A percentile compares a stretch with the other conserved stretches of the same genome.
These are phyloP conservation scores for Mesocentrotus franciscanus DNA, from an alignment of 53 echinoderm and acorn worm species.

Conservation along the genomic window DNA sequence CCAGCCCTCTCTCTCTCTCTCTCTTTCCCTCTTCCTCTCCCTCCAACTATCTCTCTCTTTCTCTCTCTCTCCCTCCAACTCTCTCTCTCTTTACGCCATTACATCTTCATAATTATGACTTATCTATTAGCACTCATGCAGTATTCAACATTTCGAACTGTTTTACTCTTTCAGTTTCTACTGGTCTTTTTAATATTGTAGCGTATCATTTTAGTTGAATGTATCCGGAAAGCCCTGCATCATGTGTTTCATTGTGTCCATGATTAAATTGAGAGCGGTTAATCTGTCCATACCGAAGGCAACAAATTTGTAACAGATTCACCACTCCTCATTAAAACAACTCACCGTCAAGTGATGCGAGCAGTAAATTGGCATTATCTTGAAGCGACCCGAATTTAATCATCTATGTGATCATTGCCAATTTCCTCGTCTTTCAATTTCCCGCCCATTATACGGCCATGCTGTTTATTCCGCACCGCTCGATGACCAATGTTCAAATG, in stretches of 20 bases:
- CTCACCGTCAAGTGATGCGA: constrained; percentile 32
- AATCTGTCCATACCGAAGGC: background rate
- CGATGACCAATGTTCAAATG: constrained; percentile 56
- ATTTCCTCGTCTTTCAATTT: constrained; percentile 34
- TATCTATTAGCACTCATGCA: background rate
- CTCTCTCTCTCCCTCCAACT: background rate
- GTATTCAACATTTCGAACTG: background rate
- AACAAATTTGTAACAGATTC: constrained; percentile 41
- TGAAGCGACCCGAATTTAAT: constrained; percentile 19
- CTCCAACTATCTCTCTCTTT: background rate
- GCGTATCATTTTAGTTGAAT: background rate
- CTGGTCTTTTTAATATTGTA: no score
- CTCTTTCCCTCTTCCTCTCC: no score
- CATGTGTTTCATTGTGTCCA: background rate
- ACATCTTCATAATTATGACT: background rate
- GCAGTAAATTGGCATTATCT: constrained; percentile 38
- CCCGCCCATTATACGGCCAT: constrained; percentile 32
- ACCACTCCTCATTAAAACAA: constrained; percentile 26
- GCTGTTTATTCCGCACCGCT: constrained; percentile 54
- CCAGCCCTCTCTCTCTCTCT: no score
- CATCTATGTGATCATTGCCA: constrained; percentile 52
- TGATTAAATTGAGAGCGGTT: background rate
- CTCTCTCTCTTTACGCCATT: background rate
- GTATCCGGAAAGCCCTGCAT: background rate
- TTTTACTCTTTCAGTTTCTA: no score